Evolutionary conservation across 1,140 invertebrate species (phyloP), one percentile per base, ranked within the genome.

Genomic region (Listronotus oregonensis): DNA sequence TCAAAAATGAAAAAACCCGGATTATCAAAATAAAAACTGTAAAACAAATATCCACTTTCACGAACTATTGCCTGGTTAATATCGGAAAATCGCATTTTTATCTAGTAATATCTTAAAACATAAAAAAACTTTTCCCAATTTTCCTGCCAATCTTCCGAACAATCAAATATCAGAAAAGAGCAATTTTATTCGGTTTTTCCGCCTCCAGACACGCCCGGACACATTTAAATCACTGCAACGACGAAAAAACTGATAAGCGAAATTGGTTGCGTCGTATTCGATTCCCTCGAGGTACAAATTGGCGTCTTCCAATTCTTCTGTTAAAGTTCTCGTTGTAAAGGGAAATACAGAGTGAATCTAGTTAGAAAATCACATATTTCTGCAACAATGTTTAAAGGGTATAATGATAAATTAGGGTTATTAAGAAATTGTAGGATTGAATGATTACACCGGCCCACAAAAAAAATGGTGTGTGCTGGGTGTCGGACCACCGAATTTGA

Each of bases 261-360:
- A 57, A 64, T 64, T 64, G 62, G 62, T 64, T 64, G 43, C 49
- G 43, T 50, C 43, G 31, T 43, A 55, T 47, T 57, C 62, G 62
- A 64, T 64, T 57, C 62, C 62, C 62, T 56, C 52, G 62, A 64
- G 62, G 62, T 64, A 64, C 62, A 56, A 64, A 64, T 64, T 56
- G 62, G 62, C 54, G 52, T 64, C 52, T 57, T 55, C 52, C 52
- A 64, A 64, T 64, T 64, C 62, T 34, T 56, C 37, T 57, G 34
- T 55, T 15, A 57, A 64, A 64, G 9, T 57, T 64, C 31, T 55
- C 49, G 14, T 64, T 18, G 15, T 18, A 40, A 17, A 14, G 11
- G 34, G 21, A 27, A 27, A 27, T 27, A 27, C 21, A 27, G 21
- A 27, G 21, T 27, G 21, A 27, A 27, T 1, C 21, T 3, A 27